A percentile compares a stretch with the other conserved stretches of the same genome.
Conservation (phyloP, 2,797 vertebrate species). For the Rhabdophis nuchalis region DNA sequence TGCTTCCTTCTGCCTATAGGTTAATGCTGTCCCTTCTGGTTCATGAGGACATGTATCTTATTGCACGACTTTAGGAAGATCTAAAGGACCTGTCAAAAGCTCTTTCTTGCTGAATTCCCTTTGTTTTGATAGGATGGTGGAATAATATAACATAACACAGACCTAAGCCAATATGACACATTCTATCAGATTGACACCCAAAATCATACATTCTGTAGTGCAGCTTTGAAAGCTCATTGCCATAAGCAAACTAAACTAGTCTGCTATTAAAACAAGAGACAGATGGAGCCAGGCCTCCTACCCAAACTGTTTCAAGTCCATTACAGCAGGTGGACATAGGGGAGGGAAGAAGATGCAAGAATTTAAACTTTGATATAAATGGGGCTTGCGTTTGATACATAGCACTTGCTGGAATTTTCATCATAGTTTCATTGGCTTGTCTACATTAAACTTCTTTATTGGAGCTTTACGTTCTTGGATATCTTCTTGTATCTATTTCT, state of each 20-base stretch:
- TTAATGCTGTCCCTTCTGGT: background rate
- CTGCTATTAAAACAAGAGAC: background rate
- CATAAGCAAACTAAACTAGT: background rate
- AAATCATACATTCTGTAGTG: background rate
- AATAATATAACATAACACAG: background rate
- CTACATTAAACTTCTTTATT: background rate
- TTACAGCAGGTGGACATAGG: background rate
- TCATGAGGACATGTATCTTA: background rate
- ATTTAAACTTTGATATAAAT: background rate
- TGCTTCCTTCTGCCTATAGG: background rate
- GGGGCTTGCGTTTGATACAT: background rate
- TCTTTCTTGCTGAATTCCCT: background rate
- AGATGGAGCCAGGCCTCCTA: background rate
- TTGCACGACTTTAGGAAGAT: background rate
- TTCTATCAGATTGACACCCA: background rate
- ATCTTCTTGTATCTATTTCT: background rate
- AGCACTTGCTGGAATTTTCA: background rate
- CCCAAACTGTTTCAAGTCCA: background rate
- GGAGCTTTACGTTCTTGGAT: background rate
- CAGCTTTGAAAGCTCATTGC: background rate
- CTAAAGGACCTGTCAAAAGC: background rate
- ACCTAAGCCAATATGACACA: background rate
- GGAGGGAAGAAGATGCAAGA: background rate
- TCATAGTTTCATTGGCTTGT: background rate
- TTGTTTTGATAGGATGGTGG: background rate